Evolutionary conservation across 2,888 invertebrate species (phyloP), one percentile per base, ranked within the genome.

Genomic region (Pocota personata): DNA sequence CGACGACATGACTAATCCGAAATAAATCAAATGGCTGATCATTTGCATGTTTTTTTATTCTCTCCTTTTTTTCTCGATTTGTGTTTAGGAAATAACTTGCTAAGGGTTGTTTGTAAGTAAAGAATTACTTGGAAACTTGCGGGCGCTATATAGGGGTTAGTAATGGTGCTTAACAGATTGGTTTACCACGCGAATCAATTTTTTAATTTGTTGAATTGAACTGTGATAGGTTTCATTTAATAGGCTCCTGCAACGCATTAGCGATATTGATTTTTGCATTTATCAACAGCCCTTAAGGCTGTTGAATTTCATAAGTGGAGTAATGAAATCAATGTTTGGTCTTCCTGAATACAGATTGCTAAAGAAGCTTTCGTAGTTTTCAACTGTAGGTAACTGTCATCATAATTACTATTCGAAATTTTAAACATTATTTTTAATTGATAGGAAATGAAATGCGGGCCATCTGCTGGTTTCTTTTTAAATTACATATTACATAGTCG

Each of bases 1-100:
- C 72, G 67, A 75, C 80, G 80, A 84, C 84, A 84, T 75, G 84
- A 80, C 75, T 84, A 84, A 84, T 84, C 84, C 73, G 80, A 84
- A 84, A 80, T 84, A 84, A 80, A 77, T 75, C 80, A 84, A 84
- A 80, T 64, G 79, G 24, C 60, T 50, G 60, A 71, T 69, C 73
- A 64, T 75, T 80, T 80, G 79, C 73, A 64, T 75, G 69, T 80
- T 69, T 50, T 69, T 60, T 24, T 32, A 4, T 19, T 48, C 7
- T 40, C 27, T 21, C 3, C 35, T 24, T 14, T n/a, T 21, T 67
- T 60, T 40, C 5, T 55, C 62, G 62, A 57, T 69, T 69, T 82
- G 64, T 50, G 64, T 50, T 69, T 57, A 16, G 64, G 73, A 32
- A 48, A 62, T 35, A 72, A 40, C 21, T 52, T 67, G 16, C 24